Evolutionary conservation across 2,797 vertebrate genomes (phyloP).

Genomic region (Pteronotus mesoamericanus): DNA sequence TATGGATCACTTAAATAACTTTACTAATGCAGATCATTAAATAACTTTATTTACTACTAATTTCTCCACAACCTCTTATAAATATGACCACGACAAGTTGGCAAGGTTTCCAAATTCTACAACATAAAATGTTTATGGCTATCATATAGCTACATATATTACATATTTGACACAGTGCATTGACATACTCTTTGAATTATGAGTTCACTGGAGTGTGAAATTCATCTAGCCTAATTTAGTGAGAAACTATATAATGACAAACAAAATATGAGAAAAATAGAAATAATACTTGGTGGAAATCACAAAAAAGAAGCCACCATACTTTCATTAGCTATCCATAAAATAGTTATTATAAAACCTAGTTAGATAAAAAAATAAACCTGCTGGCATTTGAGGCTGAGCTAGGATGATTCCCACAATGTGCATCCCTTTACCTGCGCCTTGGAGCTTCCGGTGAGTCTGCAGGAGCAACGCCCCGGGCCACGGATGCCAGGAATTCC

Average conservation of each 20-base stretch:
- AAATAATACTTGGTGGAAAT: not conserved
- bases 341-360: not conserved
- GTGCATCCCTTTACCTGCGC: slow-evolving; percentile 87
- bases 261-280: slow-evolving; percentile 11
- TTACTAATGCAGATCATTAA: slow-evolving; percentile 18
- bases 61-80: slow-evolving; percentile 22
- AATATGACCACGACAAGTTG: not conserved
- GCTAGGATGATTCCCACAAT: not conserved
- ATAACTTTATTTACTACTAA: slow-evolving; percentile 36
- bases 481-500: slow-evolving; percentile 97
- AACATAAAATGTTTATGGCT: not conserved
- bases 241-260: not conserved
- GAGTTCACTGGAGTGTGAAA: slow-evolving; percentile 27
- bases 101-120: slow-evolving; percentile 14
- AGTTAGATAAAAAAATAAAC: not conserved
- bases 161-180: not conserved
- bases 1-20: not conserved
- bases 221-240: slow-evolving; percentile 8
- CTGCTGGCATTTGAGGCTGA: not conserved
- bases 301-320: slow-evolving; percentile 26
- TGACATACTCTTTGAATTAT: slow-evolving; percentile 11
- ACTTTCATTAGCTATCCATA: not conserved
- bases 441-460: slow-evolving; percentile 96
- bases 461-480: slow-evolving; percentile 96
- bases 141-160: not conserved